phyloP scores from a whole-genome alignment of 2,888 invertebrate species.

The Callinectes sapidus region DNA sequence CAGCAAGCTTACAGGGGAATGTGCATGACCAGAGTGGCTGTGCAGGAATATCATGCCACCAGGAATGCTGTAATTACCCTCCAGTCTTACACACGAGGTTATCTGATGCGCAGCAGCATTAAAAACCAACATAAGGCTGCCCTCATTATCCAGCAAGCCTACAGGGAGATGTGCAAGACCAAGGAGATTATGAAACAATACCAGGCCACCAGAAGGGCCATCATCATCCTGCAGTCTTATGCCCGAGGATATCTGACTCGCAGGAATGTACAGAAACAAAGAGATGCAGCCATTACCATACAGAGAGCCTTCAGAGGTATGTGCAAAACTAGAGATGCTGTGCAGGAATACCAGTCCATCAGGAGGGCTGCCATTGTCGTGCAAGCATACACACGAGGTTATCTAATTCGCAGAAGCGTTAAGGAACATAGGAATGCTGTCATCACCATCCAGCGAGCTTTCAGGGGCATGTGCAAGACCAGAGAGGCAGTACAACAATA shows the following conservation, averaged over 20 bases:
- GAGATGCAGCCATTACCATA: neutral
- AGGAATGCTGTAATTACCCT: conserved; percentile 16
- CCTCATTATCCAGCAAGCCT: conserved; percentile 44
- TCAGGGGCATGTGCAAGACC: conserved; percentile 34
- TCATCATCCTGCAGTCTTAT: conserved; percentile 50
- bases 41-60: neutral
- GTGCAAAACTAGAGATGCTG: neutral
- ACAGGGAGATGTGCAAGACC: conserved; percentile 34
- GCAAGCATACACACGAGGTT: conserved; percentile 49
- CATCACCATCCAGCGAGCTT: conserved; percentile 34
- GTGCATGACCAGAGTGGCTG: neutral
- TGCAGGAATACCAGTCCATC: conserved; percentile 11
- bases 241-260: conserved; percentile 35
- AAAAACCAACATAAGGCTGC: neutral
- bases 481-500: neutral
- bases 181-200: conserved; percentile 45
- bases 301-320: conserved; percentile 51
- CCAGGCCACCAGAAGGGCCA: conserved; percentile 39
- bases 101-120: neutral
- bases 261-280: conserved; percentile 39
- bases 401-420: neutral
- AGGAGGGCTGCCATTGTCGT: conserved; percentile 52
- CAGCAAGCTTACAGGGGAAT: neutral
- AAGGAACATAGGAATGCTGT: neutral
- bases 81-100: conserved; percentile 31